Conservation (phyloP, 2,797 vertebrate genomes). For the Pyrrhura leucotis region DNA sequence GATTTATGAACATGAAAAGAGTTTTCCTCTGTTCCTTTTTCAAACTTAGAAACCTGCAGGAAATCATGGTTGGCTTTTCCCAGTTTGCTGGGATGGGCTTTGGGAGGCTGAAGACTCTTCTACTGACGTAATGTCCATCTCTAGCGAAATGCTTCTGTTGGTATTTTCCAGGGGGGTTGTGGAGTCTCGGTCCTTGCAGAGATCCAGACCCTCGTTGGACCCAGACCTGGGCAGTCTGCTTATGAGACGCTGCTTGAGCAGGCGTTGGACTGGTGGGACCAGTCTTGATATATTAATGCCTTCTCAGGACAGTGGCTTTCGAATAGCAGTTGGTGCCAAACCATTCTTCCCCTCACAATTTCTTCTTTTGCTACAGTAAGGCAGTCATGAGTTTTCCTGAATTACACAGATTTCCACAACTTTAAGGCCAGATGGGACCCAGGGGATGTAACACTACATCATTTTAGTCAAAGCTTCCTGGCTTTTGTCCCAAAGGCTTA, state of each 20-base stretch:
- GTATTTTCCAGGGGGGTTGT: background rate
- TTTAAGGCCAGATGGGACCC: background rate
- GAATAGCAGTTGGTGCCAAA: background rate
- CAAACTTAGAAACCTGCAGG: background rate
- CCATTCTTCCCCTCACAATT: background rate
- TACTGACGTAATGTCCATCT: accelerated
- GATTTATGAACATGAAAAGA: background rate
- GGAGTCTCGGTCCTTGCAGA: background rate
- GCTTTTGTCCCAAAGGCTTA: background rate
- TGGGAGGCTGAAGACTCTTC: background rate
- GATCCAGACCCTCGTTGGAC: background rate
- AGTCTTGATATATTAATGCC: background rate
- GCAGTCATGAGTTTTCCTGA: background rate
- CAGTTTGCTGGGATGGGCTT: background rate
- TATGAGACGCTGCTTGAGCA: background rate
- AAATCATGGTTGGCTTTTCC: background rate
- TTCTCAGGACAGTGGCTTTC: background rate
- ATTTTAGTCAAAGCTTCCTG: background rate
- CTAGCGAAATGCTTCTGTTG: background rate
- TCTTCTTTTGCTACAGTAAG: background rate
- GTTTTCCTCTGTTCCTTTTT: background rate
- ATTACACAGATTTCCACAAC: background rate
- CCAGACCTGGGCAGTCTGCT: background rate
- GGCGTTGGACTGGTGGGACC: background rate
- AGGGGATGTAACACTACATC: background rate